A percentile compares a stretch with the other conserved stretches of the same genome.
These are phyloP conservation scores for Gobio gobio DNA, from an alignment of 2,113 vertebrate genomes.

Conservation along the genomic window DNA sequence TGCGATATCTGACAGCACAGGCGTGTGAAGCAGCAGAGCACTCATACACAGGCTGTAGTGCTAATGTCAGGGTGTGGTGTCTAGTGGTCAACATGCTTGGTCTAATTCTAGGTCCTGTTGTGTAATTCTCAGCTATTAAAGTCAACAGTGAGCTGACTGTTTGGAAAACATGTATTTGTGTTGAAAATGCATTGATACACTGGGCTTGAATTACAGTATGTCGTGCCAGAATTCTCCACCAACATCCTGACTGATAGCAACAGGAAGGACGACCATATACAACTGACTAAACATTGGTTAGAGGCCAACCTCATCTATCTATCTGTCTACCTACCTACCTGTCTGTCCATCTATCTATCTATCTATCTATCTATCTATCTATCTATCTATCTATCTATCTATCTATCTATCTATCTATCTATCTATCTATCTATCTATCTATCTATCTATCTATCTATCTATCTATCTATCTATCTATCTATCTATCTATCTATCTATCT, in stretches of 20 bases:
- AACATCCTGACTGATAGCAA: neutral
- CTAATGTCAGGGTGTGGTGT: constrained; percentile 41
- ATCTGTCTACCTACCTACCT: no score
- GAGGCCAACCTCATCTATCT: neutral
- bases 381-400: no score
- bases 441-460: no score
- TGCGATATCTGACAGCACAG: neutral
- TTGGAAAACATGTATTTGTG: constrained; percentile 23
- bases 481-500: no score
- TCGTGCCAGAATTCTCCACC: neutral
- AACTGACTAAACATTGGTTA: neutral
- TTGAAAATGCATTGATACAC: neutral
- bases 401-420: no score
- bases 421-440: no score
- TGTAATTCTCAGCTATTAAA: constrained; percentile 21
- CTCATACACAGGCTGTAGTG: neutral
- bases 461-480: no score
- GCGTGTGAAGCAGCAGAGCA: neutral
- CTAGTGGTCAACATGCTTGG: neutral
- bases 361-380: no score
- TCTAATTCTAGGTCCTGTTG: constrained; percentile 39
- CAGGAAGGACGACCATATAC: neutral
- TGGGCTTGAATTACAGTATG: neutral
- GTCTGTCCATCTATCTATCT: no score
- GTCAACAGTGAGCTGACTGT: neutral